Percentiles rank a stretch among this genome's conserved stretches.
phyloP scores from a whole-genome alignment of 2,888 invertebrate species.

The Drosophila engyochracea region DNA sequence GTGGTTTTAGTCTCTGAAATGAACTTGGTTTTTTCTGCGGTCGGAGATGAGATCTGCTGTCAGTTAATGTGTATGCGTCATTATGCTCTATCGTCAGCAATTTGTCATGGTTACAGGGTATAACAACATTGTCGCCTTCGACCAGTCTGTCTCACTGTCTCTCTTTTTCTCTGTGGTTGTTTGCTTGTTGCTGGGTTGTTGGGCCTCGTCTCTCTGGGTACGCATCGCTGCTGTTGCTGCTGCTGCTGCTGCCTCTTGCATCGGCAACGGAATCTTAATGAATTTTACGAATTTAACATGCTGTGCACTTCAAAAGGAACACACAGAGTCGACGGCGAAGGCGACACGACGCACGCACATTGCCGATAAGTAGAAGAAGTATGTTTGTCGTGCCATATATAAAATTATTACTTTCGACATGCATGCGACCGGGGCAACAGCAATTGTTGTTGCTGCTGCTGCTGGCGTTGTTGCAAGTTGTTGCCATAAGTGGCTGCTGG shows the following conservation, averaged over 20 bases:
- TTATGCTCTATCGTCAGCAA: not conserved
- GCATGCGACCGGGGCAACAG: constrained; percentile 61
- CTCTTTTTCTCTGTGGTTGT: constrained; percentile 23
- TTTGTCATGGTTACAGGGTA: constrained; percentile 15
- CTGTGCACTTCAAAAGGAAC: constrained; percentile 81
- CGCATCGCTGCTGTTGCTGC: constrained; percentile 18
- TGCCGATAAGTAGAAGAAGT: constrained; percentile 76
- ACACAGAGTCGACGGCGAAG: constrained; percentile 52
- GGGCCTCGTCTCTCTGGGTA: constrained; percentile 10
- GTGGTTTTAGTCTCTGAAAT: not conserved
- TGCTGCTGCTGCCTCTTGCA: constrained; percentile 56
- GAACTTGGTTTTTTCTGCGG: not conserved
- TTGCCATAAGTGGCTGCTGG: constrained; percentile 50
- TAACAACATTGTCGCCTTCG: constrained; percentile 64
- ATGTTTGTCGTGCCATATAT: constrained; percentile 80
- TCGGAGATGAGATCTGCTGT: not conserved
- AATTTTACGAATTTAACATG: constrained; percentile 81
- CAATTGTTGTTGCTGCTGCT: constrained; percentile 23
- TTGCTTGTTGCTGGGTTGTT: constrained; percentile 24
- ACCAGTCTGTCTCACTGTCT: constrained; percentile 15
- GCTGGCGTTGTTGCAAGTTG: constrained; percentile 36
- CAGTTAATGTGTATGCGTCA: not conserved
- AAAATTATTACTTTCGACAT: constrained; percentile 81
- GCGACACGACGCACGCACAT: constrained; percentile 69
- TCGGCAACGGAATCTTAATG: constrained; percentile 81